Evolutionary conservation across 2,888 invertebrate genomes (phyloP).

Genomic region (Vesta saturnalis): DNA sequence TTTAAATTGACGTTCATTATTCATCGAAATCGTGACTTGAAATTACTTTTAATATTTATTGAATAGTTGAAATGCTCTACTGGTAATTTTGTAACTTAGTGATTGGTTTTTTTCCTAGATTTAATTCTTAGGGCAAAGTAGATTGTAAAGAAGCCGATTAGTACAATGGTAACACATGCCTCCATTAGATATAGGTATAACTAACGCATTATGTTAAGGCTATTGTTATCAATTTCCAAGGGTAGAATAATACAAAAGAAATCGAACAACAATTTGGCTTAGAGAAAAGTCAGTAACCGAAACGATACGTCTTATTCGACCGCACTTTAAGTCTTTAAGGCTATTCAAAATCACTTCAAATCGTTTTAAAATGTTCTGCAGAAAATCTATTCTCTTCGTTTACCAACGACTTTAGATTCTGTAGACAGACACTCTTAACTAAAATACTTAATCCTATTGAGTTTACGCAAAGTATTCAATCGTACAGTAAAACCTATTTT

Average conservation of each 20-base stretch:
- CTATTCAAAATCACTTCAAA: conserved; percentile 42
- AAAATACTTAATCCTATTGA: no score
- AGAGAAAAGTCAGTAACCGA: conserved; percentile 43
- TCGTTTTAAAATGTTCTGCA: conserved; percentile 29
- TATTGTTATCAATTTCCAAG: conserved; percentile 44
- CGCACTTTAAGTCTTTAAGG: conserved; percentile 39
- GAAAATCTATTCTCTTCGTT: not conserved
- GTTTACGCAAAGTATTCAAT: no score
- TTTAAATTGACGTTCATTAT: conserved; percentile 30
- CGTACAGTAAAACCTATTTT: no score
- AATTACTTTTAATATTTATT: conserved; percentile 23
- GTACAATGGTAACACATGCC: conserved; percentile 46
- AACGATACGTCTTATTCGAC: conserved; percentile 47
- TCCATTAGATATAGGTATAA: conserved; percentile 46
- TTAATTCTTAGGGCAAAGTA: conserved; percentile 11
- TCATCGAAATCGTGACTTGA: conserved; percentile 33
- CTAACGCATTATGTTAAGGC: conserved; percentile 44
- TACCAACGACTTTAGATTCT: no score
- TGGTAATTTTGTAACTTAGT: not conserved
- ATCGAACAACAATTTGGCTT: conserved; percentile 36
- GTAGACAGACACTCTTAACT: no score
- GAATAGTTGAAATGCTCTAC: conserved; percentile 21
- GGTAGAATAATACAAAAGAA: conserved; percentile 38
- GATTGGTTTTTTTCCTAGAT: conserved; percentile 5
- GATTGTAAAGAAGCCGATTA: conserved; percentile 39